Conservation (phyloP, 2,888 invertebrate species). For the Dolichopus griseipennis region DNA sequence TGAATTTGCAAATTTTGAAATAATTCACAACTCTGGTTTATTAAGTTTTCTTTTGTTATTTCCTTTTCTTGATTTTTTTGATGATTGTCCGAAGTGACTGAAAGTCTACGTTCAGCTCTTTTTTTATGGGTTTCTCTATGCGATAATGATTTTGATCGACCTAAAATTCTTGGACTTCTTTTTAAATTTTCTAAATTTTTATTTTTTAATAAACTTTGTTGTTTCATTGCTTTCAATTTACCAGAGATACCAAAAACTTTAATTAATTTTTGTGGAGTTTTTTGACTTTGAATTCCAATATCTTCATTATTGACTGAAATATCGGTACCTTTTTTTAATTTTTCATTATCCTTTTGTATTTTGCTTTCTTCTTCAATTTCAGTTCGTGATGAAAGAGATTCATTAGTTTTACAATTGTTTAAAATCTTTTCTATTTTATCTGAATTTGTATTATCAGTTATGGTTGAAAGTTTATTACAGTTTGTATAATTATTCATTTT, state of each 20-base stretch:
- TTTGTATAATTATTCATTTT: no score
- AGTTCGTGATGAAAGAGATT: not conserved
- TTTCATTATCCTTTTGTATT: not conserved
- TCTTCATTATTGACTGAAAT: not conserved
- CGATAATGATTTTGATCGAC: slow-evolving; percentile 18
- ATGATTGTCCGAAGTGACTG: slow-evolving; percentile 15
- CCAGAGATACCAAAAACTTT: not conserved
- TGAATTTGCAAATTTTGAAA: not conserved
- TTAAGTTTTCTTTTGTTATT: not conserved
- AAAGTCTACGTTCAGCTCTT: slow-evolving; percentile 17
- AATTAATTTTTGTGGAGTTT: not conserved
- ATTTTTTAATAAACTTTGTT: slow-evolving; percentile 19
- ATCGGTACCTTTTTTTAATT: not conserved
- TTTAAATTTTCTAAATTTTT: slow-evolving; percentile 18
- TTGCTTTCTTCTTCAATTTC: not conserved
- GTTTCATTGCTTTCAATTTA: slow-evolving; percentile 18
- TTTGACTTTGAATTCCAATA: not conserved
- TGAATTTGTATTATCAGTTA: not conserved
- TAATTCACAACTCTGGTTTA: not conserved
- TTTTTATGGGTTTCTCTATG: slow-evolving; percentile 29
- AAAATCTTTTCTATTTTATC: not conserved
- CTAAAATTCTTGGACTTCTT: slow-evolving; percentile 18
- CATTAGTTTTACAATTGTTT: not conserved
- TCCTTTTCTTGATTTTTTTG: slow-evolving; percentile 9
- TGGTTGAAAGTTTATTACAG: no score